Conservation (phyloP, 2,797 vertebrate species). For the Heteromormyrus szaboi region DNA sequence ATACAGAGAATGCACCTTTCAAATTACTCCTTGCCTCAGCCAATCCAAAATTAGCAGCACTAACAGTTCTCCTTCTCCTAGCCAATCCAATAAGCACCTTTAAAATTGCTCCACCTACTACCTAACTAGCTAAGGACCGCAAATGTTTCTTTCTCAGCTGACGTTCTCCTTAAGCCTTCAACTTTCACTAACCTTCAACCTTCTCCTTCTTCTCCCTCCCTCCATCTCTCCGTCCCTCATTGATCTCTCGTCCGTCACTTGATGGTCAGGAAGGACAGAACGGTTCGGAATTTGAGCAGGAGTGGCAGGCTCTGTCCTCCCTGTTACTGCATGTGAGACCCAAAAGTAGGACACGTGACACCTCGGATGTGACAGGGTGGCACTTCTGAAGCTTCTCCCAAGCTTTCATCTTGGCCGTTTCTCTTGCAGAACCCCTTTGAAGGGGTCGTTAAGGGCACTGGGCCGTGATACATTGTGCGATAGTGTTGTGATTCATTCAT, state of each 20-base stretch:
- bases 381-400: neutral
- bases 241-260: neutral
- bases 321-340: constrained; percentile 74
- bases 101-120: neutral
- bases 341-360: neutral
- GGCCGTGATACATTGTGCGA: neutral
- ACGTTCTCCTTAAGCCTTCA: constrained; percentile 7
- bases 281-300: constrained; percentile 67
- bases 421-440: neutral
- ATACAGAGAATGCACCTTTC: neutral
- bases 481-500: neutral
- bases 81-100: neutral
- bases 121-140: neutral
- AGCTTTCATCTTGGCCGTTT: neutral
- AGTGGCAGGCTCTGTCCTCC: constrained; percentile 71
- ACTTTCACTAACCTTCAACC: constrained; percentile 23
- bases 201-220: constrained; percentile 23
- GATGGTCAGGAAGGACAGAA: constrained; percentile 57
- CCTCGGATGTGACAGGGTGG: neutral
- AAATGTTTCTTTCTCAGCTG: neutral
- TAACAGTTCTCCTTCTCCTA: neutral
- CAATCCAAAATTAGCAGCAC: neutral
- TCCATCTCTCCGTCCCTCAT: neutral
- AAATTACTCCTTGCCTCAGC: neutral
- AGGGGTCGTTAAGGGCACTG: neutral